Base-by-base conservation (phyloP, 2,888 invertebrate species). In the Phyllotreta striolata region DNA sequence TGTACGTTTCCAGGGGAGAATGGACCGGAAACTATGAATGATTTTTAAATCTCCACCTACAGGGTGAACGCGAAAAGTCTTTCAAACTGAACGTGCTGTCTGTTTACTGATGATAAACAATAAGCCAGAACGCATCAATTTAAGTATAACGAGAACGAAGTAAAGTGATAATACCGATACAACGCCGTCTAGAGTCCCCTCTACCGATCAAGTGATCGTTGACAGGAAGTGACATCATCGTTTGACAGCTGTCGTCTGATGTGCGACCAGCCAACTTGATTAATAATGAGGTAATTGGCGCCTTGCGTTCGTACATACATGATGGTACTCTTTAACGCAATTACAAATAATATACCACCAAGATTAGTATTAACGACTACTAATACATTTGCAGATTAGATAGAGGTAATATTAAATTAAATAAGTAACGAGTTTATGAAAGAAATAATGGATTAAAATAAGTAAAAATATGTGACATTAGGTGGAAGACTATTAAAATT, bases 171-270 rank as follows among this genome's bases (percentile, higher is more conserved):
- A 74, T 74, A 68, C 68, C 72, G 67, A 73, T 73, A 73, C 71
- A 64, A 68, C 66, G 58, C 67, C 67, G 66, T 24, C 69, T 62
- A 67, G 67, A 66, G 63, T 56, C 41, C 52, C 55, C 47, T 37
- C 62, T 24, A 70, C 68, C 78, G 77, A 76, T 77, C 74, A 75
- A 75, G 72, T 75, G 77, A 78, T 78, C 77, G 77, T 77, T 75
- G 76, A 76, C 77, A 76, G 78, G 78, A 78, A 76, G 72, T 78
- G 78, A 78, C 76, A 77, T 78, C 77, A 78, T 70, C 78, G 52
- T 77, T 77, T 76, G 77, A 77, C 78, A 77, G 77, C 77, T 77
- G 77, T 74, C 73, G 75, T 76, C 76, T 73, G 67, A 66, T 62
- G 56, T 58, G 64, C 54, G 55, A 60, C 63, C 49, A 56, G 62